These are phyloP conservation scores for Salminus brasiliensis DNA, from an alignment of 2,113 vertebrate genomes.

Conservation along the genomic window DNA sequence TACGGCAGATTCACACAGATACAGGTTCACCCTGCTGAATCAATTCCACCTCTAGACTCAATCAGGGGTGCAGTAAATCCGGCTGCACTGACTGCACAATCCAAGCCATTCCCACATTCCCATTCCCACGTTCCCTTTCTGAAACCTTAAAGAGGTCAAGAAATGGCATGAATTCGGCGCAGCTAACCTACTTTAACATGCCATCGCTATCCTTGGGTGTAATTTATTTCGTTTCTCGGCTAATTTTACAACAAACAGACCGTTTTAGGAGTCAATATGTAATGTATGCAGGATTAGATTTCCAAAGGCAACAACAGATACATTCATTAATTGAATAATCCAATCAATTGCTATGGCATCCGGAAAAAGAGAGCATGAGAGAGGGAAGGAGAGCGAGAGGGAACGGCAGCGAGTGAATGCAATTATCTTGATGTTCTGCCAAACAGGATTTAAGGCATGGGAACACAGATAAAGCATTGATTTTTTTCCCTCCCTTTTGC, in stretches of 20 bases:
- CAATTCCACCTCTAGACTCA: neutral
- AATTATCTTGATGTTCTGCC: slow-evolving; percentile 59
- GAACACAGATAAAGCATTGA: slow-evolving; percentile 52
- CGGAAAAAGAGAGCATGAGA: slow-evolving; percentile 14
- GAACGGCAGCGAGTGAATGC: slow-evolving; percentile 30
- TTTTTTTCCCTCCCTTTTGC: slow-evolving; percentile 6
- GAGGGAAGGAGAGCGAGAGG: neutral
- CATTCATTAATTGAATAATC: slow-evolving; percentile 57
- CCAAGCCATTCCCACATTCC: too few species aligned
- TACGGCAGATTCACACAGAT: too few species aligned
- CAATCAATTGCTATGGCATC: slow-evolving; percentile 50
- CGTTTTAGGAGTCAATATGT: slow-evolving; percentile 32
- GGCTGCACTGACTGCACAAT: neutral
- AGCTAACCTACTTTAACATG: neutral
- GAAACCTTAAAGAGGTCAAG: neutral
- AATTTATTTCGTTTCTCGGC: slow-evolving; percentile 7
- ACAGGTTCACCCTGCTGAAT: neutral
- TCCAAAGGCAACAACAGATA: slow-evolving; percentile 47
- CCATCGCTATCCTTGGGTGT: neutral
- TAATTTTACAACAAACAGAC: slow-evolving; percentile 24
- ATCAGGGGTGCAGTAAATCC: neutral
- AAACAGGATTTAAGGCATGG: slow-evolving; percentile 57
- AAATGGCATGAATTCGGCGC: neutral
- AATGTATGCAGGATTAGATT: slow-evolving; percentile 41
- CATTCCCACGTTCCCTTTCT: neutral